phyloP scores from a whole-genome alignment of 1,140 invertebrate species.

The Potamilus streckersoni region DNA sequence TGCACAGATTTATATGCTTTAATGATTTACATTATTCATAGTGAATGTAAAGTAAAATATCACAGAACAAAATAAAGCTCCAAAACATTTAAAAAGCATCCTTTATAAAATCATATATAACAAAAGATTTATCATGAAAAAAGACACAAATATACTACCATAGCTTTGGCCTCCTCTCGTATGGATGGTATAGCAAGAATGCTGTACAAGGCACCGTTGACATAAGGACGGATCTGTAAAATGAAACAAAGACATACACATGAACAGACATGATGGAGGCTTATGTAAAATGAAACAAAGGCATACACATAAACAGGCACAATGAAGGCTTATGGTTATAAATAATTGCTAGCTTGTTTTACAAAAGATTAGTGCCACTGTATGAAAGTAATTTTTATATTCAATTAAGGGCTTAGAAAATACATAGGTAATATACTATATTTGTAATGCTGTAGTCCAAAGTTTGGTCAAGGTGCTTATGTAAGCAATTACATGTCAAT shows the following conservation, averaged over 20 bases:
- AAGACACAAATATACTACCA: constrained; percentile 46
- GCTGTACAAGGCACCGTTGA: constrained; percentile 75
- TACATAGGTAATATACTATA: no score
- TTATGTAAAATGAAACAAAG: constrained; percentile 63
- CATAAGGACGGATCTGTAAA: constrained; percentile 72
- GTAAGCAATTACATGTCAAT: no score
- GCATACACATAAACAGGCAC: not conserved
- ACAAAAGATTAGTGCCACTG: no score
- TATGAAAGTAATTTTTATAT: no score
- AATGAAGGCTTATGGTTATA: constrained; percentile 69
- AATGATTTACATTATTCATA: no score
- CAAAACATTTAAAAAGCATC: not conserved
- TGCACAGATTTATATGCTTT: no score
- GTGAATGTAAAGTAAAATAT: no score
- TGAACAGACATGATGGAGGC: constrained; percentile 53
- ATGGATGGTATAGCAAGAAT: constrained; percentile 72
- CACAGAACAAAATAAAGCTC: no score
- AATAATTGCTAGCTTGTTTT: no score
- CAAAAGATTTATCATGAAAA: constrained; percentile 1
- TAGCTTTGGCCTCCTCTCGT: constrained; percentile 71
- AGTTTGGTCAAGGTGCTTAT: no score
- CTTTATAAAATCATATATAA: not conserved
- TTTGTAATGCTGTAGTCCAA: no score
- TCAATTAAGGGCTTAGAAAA: no score
- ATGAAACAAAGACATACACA: not conserved